Percentiles rank a stretch among this genome's conserved stretches.
phyloP scores from a whole-genome alignment of 2,797 vertebrate genomes.

The Phataginus tetradactyla region DNA sequence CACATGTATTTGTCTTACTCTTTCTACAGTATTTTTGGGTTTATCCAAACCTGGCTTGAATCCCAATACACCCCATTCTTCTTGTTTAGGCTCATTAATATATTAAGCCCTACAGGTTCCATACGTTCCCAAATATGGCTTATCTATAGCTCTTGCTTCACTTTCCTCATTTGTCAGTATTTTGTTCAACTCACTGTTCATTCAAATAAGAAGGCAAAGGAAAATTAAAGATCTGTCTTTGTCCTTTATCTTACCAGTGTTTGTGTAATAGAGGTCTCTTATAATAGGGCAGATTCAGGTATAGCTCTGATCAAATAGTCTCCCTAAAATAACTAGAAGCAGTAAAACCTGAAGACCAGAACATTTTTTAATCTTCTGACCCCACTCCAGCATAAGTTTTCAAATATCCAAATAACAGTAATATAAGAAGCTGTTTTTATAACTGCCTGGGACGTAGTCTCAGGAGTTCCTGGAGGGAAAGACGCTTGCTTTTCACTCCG shows the following conservation, averaged over 20 bases:
- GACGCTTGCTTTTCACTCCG: neutral
- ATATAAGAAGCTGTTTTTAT: constrained; percentile 6
- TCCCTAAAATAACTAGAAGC: neutral
- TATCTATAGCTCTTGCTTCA: neutral
- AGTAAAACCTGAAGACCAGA: neutral
- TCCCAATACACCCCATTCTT: neutral
- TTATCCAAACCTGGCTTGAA: neutral
- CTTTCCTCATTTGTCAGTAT: neutral
- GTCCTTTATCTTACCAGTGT: neutral
- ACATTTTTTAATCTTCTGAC: neutral
- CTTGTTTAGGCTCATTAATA: neutral
- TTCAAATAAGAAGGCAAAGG: neutral
- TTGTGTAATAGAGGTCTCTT: neutral
- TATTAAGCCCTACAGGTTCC: neutral
- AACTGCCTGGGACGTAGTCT: neutral
- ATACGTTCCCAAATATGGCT: neutral
- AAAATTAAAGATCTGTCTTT: neutral
- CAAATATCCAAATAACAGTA: neutral
- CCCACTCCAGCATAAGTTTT: neutral
- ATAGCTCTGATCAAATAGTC: neutral
- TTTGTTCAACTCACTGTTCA: neutral
- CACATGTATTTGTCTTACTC: neutral
- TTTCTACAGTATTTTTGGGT: neutral
- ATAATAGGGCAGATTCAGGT: neutral
- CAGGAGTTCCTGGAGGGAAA: neutral